phyloP scores from a whole-genome alignment of 1,140 invertebrate species.

The Solenopsis fugax region DNA sequence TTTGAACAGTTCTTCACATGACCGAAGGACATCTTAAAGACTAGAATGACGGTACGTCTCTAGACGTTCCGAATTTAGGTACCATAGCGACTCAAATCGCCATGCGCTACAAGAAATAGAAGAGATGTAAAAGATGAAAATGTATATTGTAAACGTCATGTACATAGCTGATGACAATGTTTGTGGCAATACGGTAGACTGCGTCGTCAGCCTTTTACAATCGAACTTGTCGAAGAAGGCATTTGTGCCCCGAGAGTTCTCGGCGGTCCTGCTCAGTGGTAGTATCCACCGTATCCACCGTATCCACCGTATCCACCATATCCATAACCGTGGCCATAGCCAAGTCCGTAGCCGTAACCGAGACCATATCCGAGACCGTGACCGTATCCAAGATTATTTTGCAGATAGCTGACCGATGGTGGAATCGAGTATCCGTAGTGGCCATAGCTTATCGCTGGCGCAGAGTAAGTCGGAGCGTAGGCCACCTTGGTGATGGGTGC shows the following conservation, averaged over 20 bases:
- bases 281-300: slow-evolving; percentile 67
- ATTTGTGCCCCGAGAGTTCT: not conserved
- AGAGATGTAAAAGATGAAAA: slow-evolving; percentile 42
- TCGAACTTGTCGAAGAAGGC: not conserved
- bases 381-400: slow-evolving; percentile 30
- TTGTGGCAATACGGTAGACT: slow-evolving; percentile 4
- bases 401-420: slow-evolving; percentile 45
- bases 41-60: not conserved
- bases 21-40: not conserved
- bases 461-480: slow-evolving; percentile 51
- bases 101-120: not conserved
- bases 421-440: slow-evolving; percentile 60
- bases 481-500: slow-evolving; percentile 69
- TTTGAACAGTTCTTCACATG: not conserved
- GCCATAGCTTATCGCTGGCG: slow-evolving; percentile 50
- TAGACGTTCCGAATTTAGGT: not conserved
- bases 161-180: slow-evolving; percentile 54
- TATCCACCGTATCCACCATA: slow-evolving; percentile 68
- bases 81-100: not conserved
- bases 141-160: slow-evolving; percentile 43
- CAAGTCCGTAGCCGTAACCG: slow-evolving; percentile 65
- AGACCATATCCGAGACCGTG: slow-evolving; percentile 65
- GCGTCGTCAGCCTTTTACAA: not conserved
- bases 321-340: slow-evolving; percentile 71
- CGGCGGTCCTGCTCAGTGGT: slow-evolving; percentile 18